A percentile compares a stretch with the other conserved stretches of the same genome.
Evolutionary conservation across 2,113 vertebrate genomes (phyloP).

Genomic region (Triplophysa dalaica): DNA sequence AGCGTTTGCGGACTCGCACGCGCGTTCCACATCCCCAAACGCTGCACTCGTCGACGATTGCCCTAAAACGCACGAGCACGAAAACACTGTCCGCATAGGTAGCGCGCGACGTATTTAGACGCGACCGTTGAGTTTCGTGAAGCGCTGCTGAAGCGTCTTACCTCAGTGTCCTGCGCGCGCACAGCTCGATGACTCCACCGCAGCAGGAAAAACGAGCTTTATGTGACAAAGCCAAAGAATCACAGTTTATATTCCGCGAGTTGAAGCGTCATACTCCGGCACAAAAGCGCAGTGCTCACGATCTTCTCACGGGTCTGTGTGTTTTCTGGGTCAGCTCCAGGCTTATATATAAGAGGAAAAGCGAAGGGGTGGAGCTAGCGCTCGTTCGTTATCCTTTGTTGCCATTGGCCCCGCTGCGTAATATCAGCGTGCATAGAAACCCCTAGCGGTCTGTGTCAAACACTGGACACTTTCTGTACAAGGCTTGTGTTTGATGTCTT

Average conservation of each 20-base stretch:
- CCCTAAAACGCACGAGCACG: not conserved
- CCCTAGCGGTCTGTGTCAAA: slow-evolving; percentile 66
- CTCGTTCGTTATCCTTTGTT: slow-evolving; percentile 66
- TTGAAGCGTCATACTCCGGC: slow-evolving; percentile 74
- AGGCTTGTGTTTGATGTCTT: not conserved
- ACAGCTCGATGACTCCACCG: slow-evolving; percentile 69
- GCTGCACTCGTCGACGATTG: no score
- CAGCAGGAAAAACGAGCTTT: slow-evolving; percentile 47
- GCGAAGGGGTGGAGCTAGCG: slow-evolving; percentile 69
- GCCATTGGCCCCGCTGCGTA: slow-evolving; percentile 75
- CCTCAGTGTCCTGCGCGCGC: slow-evolving; percentile 64
- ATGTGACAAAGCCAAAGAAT: slow-evolving; percentile 57
- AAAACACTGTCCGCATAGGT: not conserved
- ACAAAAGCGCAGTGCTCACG: slow-evolving; percentile 72
- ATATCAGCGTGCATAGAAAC: slow-evolving; percentile 72
- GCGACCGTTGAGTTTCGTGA: slow-evolving; percentile 47
- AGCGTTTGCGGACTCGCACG: not conserved
- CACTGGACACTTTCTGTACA: slow-evolving; percentile 62
- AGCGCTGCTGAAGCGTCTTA: slow-evolving; percentile 64
- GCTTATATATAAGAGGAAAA: slow-evolving; percentile 79
- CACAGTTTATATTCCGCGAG: slow-evolving; percentile 70
- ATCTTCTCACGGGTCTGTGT: slow-evolving; percentile 72
- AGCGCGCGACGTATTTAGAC: not conserved
- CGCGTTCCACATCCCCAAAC: not conserved
- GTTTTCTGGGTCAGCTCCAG: slow-evolving; percentile 79